phyloP scores from a whole-genome alignment of 2,797 vertebrate genomes.

The Malacoctenus gilli region DNA sequence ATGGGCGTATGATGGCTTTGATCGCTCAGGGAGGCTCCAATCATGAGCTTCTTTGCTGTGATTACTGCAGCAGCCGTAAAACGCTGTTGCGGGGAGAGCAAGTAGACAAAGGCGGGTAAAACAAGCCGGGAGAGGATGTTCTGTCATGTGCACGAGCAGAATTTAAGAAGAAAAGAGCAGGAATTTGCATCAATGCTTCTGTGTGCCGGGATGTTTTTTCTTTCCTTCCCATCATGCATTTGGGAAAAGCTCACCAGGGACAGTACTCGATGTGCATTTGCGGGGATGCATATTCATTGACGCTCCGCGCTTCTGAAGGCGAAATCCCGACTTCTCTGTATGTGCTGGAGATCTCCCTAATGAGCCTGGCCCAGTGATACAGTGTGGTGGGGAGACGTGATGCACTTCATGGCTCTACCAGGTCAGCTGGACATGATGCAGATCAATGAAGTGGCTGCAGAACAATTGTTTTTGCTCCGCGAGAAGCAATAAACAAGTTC shows the following conservation, averaged over 20 bases:
- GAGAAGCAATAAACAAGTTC: no score
- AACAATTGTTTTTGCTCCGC: not conserved
- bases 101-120: not conserved
- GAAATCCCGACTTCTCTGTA: constrained; percentile 22
- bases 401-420: constrained; percentile 35
- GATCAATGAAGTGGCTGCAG: not conserved
- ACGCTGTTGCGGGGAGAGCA: not conserved
- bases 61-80: constrained; percentile 46
- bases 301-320: constrained; percentile 21
- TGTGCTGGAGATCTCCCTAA: constrained; percentile 55
- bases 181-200: no score
- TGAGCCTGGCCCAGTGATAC: constrained; percentile 24
- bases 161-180: no score
- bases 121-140: no score
- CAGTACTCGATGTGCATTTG: constrained; percentile 43
- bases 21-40: constrained; percentile 35
- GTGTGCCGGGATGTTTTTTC: no score
- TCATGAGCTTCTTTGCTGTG: constrained; percentile 38
- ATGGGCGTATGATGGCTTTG: constrained; percentile 30
- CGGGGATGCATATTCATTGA: constrained; percentile 36
- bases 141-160: no score
- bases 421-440: constrained; percentile 29
- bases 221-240: constrained; percentile 4
- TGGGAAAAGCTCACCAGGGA: constrained; percentile 13
- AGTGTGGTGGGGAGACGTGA: constrained; percentile 5